Percentiles rank a stretch among this genome's conserved stretches.
Conservation (phyloP, 2,797 vertebrate genomes). For the Fistularia commersonii region DNA sequence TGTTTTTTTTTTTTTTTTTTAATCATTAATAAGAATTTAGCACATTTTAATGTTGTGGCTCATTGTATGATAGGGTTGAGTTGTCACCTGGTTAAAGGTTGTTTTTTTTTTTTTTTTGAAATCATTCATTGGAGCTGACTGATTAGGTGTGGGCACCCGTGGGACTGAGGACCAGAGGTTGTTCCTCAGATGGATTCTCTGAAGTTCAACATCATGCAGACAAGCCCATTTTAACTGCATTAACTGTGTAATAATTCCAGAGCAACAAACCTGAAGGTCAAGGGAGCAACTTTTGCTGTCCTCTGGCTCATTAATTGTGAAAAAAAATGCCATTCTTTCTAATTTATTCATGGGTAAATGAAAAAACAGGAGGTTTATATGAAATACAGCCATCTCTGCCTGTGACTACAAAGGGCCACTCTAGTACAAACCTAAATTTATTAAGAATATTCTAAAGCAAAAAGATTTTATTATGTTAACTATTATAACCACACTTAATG, state of each 20-base stretch:
- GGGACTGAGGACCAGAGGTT: conserved; percentile 24
- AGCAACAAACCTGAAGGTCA: conserved; percentile 8
- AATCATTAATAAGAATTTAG: no score
- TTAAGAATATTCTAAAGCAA: no score
- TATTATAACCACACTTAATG: no score
- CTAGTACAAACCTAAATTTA: no score
- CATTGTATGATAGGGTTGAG: background rate
- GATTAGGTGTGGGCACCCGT: conserved; percentile 22
- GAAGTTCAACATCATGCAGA: conserved; percentile 19
- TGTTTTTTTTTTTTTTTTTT: no score
- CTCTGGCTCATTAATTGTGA: conserved; percentile 2
- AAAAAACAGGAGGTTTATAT: no score
- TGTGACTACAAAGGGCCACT: no score
- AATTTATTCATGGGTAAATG: no score
- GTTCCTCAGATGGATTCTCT: conserved; percentile 25
- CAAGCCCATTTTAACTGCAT: conserved; percentile 10
- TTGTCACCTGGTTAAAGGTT: conserved; percentile 26
- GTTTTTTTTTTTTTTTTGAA: conserved; percentile 40
- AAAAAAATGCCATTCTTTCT: no score
- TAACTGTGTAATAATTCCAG: conserved; percentile 28
- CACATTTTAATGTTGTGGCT: background rate
- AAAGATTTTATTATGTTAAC: no score
- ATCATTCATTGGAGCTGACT: conserved; percentile 39
- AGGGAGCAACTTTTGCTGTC: conserved; percentile 4
- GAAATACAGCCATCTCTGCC: no score